These are phyloP conservation scores for Lates calcarifer DNA, from an alignment of 2,113 vertebrate species.

Conservation along the genomic window DNA sequence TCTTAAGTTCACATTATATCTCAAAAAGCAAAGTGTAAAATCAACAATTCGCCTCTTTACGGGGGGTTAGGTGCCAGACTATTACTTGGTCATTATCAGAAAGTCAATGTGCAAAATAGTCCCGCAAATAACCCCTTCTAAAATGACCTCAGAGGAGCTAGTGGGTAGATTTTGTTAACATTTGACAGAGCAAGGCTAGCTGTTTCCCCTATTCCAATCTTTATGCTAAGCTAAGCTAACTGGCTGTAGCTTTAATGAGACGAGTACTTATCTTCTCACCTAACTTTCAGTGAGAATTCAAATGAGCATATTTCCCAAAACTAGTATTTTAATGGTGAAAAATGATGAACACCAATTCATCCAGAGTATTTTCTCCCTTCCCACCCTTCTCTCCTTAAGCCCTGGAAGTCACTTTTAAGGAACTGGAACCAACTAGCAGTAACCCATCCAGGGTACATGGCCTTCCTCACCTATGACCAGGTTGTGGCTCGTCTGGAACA, in stretches of 20 bases:
- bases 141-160: too few relatives aligned
- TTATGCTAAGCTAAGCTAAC: background rate
- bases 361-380: background rate
- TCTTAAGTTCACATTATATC: background rate
- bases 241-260: background rate
- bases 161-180: background rate
- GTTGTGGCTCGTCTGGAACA: constrained; percentile 84
- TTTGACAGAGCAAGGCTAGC: too few relatives aligned
- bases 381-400: constrained; percentile 75
- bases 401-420: constrained; percentile 87
- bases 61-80: background rate
- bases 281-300: background rate
- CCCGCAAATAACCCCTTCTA: too few relatives aligned
- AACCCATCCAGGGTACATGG: constrained; percentile 92
- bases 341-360: background rate
- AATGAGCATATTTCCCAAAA: background rate
- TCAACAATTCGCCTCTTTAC: background rate
- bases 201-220: background rate
- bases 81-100: too few relatives aligned
- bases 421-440: constrained; percentile 92
- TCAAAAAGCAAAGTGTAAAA: background rate
- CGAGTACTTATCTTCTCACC: background rate
- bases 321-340: background rate
- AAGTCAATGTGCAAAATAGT: too few relatives aligned
- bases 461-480: constrained; percentile 92